Evolutionary conservation across 2,888 invertebrate species (phyloP), one percentile per base, ranked within the genome.

Genomic region (Catonia carolina): DNA sequence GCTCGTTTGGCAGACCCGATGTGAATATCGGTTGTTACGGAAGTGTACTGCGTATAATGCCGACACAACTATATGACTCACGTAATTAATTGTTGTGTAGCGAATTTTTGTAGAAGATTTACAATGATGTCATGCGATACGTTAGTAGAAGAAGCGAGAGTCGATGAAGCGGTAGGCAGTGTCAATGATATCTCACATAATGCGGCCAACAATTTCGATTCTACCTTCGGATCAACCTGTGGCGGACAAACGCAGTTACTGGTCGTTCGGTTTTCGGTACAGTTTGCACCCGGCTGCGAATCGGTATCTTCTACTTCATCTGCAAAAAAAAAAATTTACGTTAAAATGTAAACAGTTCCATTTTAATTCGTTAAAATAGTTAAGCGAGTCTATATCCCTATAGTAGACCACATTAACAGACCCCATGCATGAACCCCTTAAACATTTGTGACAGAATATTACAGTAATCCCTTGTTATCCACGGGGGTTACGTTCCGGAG

Each of bases 81-180:
- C 78, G 76, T 79, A 59, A 87, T 81, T 52, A 86, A 71, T 68
- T 84, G 82, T 69, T 89, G 89, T n/a, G 83, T 80, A 1, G 87
- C 82, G 70, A 90, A 81, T 71, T 89, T 89, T 65, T 85, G 83
- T 3, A 90, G 71, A 48, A 89, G 76, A 70, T 85, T 86, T 64
- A 84, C 82, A 7, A 90, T 78, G 63, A 81, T 77, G 48, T 79
- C 74, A 62, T 83, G 79, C 2, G 79, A 75, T 5, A 82, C 76
- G 63, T 74, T 75, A 57, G 78, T 79, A 57, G 76, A 78, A 60
- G 78, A 74, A 1, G 80, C 73, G 17, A 90, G 73, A 60, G 83
- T 83, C 2, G 77, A 77, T 0, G 87, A 85, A 48, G 83, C 82
- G 45, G 84, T 80, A 0, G 89, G 89, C 57, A 88, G 74, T 60